Conservation (phyloP, 1,140 invertebrate genomes). For the Onthophagus taurus region DNA sequence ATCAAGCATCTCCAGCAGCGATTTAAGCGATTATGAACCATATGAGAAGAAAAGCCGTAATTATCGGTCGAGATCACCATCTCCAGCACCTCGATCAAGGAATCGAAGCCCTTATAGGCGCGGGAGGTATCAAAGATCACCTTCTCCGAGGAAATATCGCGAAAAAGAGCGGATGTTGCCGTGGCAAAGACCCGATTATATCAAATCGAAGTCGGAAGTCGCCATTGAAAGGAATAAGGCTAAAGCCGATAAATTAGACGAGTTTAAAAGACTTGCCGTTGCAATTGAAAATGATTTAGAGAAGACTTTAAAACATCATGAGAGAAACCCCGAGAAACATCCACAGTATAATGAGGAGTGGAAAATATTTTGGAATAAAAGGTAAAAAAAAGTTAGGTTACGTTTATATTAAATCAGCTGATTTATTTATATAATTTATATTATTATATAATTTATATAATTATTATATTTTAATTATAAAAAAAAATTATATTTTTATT, state of each 20-base stretch:
- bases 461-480: too few relatives aligned
- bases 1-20: slow-evolving; percentile 31
- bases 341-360: slow-evolving; percentile 76
- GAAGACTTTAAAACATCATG: slow-evolving; percentile 57
- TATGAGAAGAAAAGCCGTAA: slow-evolving; percentile 11
- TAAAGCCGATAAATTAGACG: slow-evolving; percentile 30
- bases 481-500: too few relatives aligned
- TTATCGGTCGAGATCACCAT: too few relatives aligned
- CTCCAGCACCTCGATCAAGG: neutral
- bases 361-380: slow-evolving; percentile 57
- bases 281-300: slow-evolving; percentile 43
- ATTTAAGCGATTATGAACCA: slow-evolving; percentile 20
- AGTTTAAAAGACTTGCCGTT: slow-evolving; percentile 34
- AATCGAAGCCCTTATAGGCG: slow-evolving; percentile 9
- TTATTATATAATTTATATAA: too few relatives aligned
- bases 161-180: slow-evolving; percentile 19
- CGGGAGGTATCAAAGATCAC: slow-evolving; percentile 5
- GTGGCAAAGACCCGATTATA: slow-evolving; percentile 26
- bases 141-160: slow-evolving; percentile 3
- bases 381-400: slow-evolving; percentile 14
- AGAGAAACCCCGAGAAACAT: slow-evolving; percentile 78
- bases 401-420: neutral
- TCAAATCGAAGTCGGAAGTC: slow-evolving; percentile 12
- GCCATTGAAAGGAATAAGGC: slow-evolving; percentile 9
- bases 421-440: too few relatives aligned